Percentiles rank a stretch among this genome's conserved stretches.
These are phyloP conservation scores for Aeoliscus strigatus DNA, from an alignment of 2,797 vertebrate species.

Conservation along the genomic window DNA sequence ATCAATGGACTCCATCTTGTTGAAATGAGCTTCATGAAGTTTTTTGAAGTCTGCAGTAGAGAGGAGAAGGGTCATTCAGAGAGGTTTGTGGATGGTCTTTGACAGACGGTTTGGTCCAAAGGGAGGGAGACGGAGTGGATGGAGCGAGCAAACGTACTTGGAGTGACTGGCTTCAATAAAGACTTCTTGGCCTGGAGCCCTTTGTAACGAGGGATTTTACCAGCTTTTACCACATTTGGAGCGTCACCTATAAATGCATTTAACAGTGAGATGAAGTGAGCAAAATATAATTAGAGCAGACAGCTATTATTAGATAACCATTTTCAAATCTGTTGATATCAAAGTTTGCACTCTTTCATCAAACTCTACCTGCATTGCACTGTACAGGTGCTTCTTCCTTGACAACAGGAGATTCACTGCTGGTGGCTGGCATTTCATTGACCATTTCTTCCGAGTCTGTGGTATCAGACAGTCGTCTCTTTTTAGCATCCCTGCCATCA, in stretches of 20 bases:
- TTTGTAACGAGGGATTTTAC: conserved; percentile 70
- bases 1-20: conserved; percentile 94
- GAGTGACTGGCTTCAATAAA: conserved; percentile 73
- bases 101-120: not conserved
- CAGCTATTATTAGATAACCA: too few relatives aligned
- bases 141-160: conserved; percentile 77
- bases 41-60: conserved; percentile 85
- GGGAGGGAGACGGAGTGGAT: fast-evolving
- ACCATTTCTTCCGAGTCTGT: conserved; percentile 17
- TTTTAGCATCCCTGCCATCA: conserved; percentile 35
- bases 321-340: too few relatives aligned
- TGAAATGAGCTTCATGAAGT: conserved; percentile 89
- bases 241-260: conserved; percentile 39
- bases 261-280: too few relatives aligned
- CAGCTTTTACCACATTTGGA: conserved; percentile 21
- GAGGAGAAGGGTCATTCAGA: not conserved
- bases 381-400: conserved; percentile 17
- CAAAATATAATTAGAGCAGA: too few relatives aligned
- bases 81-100: not conserved
- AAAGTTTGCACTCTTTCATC: too few relatives aligned
- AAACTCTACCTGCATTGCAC: conserved; percentile 24
- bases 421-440: not conserved
- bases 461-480: conserved; percentile 42
- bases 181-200: conserved; percentile 58
- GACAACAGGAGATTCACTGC: not conserved